Evolutionary conservation across 2,113 vertebrate genomes (phyloP), one percentile per base, ranked within the genome.

Genomic region (Cathartes aura): DNA sequence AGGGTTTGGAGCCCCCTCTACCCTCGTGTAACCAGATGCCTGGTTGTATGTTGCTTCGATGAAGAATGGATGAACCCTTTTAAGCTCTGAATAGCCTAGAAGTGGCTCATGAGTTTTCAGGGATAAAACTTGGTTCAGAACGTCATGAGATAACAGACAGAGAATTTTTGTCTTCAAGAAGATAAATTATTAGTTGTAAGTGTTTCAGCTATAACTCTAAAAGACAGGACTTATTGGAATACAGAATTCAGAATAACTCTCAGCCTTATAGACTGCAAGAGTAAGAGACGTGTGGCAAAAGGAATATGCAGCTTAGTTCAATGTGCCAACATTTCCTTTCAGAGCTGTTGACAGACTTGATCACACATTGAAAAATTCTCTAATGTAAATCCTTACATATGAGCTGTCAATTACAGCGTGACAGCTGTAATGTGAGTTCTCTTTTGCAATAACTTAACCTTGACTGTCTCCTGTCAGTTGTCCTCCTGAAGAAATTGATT

Each of bases 11-110:
- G 40, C 32, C 32, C 42, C 26, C 19, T 56, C 36, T 71, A 11
- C 17, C 32, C 45, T 83, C 8, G 19, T 62, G 60, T 78, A 84
- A 73, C 63, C 29, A 92, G 23, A 52, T 36, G 20, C 40, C 14
- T 53, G 17, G 50, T 52, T 53, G 6, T 48, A 3, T 47, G 12
- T 79, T 64, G 70, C 62, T 64, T 68, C 0, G 0, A 3, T 91
- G 40, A 87, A 74, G 81, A 87, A 60, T 36, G 15, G 36, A 26
- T 85, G 58, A 86, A 76, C 34, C 7, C 14, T 84, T 52, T 70
- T 38, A 58, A 52, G 26, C 32, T 82, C 22, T 78, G 42, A 89
- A 36, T 27, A 67, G 47, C 11, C 36, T 48, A 79, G 6, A 82
- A 59, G 36, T 43, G 43, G 43, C 53, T 84, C 10, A 3, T 82